Percentiles rank a stretch among this genome's conserved stretches.
Conservation (phyloP, 2,797 vertebrate genomes). For the Gobio occitaniae region DNA sequence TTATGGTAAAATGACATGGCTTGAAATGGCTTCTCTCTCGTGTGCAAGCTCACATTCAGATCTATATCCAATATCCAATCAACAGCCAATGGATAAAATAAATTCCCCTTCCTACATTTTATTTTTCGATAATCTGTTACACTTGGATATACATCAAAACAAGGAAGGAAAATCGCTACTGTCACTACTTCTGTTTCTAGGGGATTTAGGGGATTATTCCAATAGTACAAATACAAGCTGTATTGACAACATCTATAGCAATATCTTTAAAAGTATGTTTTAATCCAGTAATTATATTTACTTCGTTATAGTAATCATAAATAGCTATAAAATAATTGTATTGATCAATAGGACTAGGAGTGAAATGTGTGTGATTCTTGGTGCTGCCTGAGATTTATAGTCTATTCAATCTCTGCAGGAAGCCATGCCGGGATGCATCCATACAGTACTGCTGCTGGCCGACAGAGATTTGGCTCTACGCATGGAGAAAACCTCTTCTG, state of each 20-base stretch:
- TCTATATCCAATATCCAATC: no score
- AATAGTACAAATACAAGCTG: background rate
- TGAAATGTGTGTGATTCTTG: background rate
- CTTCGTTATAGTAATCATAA: background rate
- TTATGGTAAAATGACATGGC: background rate
- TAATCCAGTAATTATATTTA: background rate
- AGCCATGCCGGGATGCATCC: conserved; percentile 78
- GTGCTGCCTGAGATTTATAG: conserved; percentile 26
- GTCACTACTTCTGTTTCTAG: background rate
- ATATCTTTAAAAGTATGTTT: background rate
- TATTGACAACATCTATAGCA: background rate
- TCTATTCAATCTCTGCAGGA: conserved; percentile 74
- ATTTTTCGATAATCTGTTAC: no score
- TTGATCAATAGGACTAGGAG: background rate
- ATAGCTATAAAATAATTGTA: background rate
- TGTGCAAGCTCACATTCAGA: background rate
- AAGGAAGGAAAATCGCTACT: background rate
- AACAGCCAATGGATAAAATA: no score
- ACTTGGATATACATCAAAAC: background rate
- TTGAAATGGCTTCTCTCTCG: background rate
- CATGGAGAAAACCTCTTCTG: conserved; percentile 76
- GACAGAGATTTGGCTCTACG: conserved; percentile 78
- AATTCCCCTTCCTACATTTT: no score
- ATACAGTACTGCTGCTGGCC: conserved; percentile 82
- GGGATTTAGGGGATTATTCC: background rate